Evolutionary conservation across 2,113 vertebrate species (phyloP).

Genomic region (Canis aureus): DNA sequence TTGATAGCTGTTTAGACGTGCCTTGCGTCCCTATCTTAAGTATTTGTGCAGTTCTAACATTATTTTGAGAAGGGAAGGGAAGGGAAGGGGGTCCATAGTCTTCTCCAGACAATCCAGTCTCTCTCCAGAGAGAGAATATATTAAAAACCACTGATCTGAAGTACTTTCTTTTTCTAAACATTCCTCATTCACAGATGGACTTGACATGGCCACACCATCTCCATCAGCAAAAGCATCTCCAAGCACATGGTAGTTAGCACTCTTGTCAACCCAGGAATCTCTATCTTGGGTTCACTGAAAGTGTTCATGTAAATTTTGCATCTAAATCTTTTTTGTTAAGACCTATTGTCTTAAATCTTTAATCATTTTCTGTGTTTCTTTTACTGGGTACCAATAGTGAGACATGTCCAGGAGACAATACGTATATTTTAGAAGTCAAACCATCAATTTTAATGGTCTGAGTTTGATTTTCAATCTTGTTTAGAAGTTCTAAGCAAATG

Average conservation of each 20-base stretch:
- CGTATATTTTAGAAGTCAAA: neutral
- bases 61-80: neutral
- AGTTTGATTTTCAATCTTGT: neutral
- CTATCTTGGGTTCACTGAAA: neutral
- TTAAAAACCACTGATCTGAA: neutral
- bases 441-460: neutral
- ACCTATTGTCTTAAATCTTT: neutral
- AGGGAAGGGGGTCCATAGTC: neutral
- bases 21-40: neutral
- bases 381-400: neutral
- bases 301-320: neutral
- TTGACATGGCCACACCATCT: neutral
- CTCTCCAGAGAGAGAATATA: rapidly evolving
- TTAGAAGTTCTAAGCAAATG: neutral
- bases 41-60: neutral
- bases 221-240: neutral
- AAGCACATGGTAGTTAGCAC: too few relatives aligned
- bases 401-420: neutral
- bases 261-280: neutral
- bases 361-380: neutral
- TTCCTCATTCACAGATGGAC: neutral
- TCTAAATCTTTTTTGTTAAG: neutral
- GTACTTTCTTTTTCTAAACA: neutral
- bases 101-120: too few relatives aligned
- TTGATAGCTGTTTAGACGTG: neutral